Percentiles rank a stretch among this genome's conserved stretches.
These are phyloP conservation scores for Ecliptopera silaceata DNA, from an alignment of 2,888 invertebrate species.

Conservation along the genomic window DNA sequence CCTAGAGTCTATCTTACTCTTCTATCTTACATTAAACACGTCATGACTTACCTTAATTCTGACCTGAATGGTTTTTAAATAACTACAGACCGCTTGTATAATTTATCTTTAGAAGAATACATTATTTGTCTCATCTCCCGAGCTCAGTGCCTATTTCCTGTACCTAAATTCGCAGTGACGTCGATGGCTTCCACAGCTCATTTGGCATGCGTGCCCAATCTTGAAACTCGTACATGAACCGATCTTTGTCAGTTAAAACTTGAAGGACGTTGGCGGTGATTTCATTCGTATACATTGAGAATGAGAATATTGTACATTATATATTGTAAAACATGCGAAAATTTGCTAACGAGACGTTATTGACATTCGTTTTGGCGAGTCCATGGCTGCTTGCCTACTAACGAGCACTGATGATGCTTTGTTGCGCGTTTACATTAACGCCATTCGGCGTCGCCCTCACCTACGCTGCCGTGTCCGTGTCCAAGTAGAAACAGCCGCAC, in stretches of 20 bases:
- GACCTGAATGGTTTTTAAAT: conserved; percentile 7
- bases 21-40: too few species aligned
- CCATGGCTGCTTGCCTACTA: conserved; percentile 40
- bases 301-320: conserved; percentile 25
- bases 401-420: conserved; percentile 53
- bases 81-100: conserved; percentile 8
- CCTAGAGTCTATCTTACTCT: too few species aligned
- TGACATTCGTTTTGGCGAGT: conserved; percentile 63
- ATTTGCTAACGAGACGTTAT: conserved; percentile 53
- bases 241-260: conserved; percentile 33
- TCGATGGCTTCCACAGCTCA: conserved; percentile 35
- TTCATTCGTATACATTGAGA: conserved; percentile 27
- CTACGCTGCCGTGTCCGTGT: conserved; percentile 48
- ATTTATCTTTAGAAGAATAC: conserved; percentile 21
- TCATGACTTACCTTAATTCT: background rate
- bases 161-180: conserved; percentile 33
- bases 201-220: conserved; percentile 38
- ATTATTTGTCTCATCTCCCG: conserved; percentile 28
- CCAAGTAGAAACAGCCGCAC: conserved; percentile 47
- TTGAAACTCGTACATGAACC: conserved; percentile 32
- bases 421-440: conserved; percentile 56
- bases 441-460: conserved; percentile 55
- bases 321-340: conserved; percentile 37
- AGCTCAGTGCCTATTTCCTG: conserved; percentile 34
- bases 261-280: conserved; percentile 31